Evolutionary conservation across 2,797 vertebrate species (phyloP).

Genomic region (Macroramphosus scolopax): DNA sequence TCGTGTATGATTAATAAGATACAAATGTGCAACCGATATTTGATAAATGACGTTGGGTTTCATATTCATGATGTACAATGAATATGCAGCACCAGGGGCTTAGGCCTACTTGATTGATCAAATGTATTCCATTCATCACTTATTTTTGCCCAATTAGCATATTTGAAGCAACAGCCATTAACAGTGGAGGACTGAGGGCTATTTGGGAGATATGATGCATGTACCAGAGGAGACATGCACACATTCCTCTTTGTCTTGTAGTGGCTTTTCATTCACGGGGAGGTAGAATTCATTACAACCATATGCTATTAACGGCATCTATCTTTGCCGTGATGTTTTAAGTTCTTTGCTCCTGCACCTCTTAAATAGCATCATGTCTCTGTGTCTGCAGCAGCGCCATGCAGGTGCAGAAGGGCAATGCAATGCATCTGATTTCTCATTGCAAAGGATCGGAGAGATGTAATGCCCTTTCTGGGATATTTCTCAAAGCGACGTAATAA

Average conservation of each 20-base stretch:
- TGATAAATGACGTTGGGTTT: constrained; percentile 75
- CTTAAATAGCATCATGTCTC: constrained; percentile 9
- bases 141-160: constrained; percentile 76
- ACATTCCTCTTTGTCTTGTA: constrained; percentile 64
- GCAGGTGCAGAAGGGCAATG: constrained; percentile 40
- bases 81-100: constrained; percentile 77
- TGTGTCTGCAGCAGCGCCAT: constrained; percentile 9
- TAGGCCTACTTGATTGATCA: constrained; percentile 78
- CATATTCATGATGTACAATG: constrained; percentile 78
- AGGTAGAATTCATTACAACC: constrained; percentile 48
- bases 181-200: constrained; percentile 65
- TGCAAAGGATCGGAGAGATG: constrained; percentile 34
- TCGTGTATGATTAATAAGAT: constrained; percentile 78
- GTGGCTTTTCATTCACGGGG: constrained; percentile 43
- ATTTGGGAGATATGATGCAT: constrained; percentile 69
- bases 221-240: constrained; percentile 54
- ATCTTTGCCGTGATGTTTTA: no score
- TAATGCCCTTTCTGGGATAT: constrained; percentile 52
- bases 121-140: constrained; percentile 79
- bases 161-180: constrained; percentile 73
- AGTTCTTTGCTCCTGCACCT: no score
- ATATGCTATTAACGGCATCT: no score
- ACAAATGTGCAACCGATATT: constrained; percentile 77
- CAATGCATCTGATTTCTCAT: constrained; percentile 35
- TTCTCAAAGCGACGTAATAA: constrained; percentile 63